These are phyloP conservation scores for Pseudorhombus dupliciocellatus DNA, from an alignment of 2,113 vertebrate species.

Conservation along the genomic window DNA sequence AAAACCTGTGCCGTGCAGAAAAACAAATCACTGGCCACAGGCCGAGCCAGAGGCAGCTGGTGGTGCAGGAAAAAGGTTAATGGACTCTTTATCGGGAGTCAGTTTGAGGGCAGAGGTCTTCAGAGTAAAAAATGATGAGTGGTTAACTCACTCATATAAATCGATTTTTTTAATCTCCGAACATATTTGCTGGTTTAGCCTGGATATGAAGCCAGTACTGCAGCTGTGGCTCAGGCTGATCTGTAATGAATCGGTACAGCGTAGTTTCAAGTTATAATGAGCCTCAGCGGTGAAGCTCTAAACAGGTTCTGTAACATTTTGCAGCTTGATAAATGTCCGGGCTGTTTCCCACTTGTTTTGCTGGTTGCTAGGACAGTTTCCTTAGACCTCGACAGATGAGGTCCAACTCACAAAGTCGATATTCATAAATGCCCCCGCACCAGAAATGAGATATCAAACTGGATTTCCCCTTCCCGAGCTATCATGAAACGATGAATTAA, in stretches of 20 bases:
- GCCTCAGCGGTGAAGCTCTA: constrained; percentile 2
- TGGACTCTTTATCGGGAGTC: neutral
- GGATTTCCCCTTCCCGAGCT: neutral
- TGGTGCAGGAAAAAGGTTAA: neutral
- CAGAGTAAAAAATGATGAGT: neutral
- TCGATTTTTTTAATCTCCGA: no score
- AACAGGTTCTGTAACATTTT: neutral
- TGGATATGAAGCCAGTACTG: neutral
- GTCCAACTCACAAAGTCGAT: neutral
- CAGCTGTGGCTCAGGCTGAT: neutral
- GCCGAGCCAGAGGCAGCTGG: neutral
- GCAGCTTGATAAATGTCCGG: constrained; percentile 21
- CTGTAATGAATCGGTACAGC: constrained; percentile 13
- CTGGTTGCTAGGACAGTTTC: neutral
- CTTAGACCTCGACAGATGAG: neutral
- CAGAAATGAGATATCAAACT: neutral
- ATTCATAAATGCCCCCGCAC: neutral
- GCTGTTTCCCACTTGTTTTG: neutral
- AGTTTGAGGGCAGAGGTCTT: neutral
- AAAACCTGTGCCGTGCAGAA: neutral
- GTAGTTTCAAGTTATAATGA: constrained; percentile 15
- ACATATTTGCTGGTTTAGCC: neutral
- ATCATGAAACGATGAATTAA: neutral
- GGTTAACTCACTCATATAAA: no score
- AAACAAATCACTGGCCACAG: neutral